Base-by-base conservation (phyloP, 64 coral and sea anemone species). In the Pocillopora damicornis region DNA sequence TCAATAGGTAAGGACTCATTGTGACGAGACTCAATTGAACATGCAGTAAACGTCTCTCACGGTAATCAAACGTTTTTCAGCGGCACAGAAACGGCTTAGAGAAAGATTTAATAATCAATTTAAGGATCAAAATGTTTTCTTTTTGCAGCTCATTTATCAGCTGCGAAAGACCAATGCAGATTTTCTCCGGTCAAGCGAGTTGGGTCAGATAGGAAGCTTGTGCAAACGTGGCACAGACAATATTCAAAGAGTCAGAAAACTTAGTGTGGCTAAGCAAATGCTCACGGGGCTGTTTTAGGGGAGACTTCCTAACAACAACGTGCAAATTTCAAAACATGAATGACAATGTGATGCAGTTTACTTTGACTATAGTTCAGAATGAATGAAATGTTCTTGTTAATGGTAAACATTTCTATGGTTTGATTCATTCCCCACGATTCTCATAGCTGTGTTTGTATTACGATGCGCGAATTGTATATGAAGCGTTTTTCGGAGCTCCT, bases 151-250 rank as follows among this genome's bases (percentile, higher is more conserved):
- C 35, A 96, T 96, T 58, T 77, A 90, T 58, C 86, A 96, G 72
- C 87, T 90, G 3, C 80, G 84, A 60, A 86, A 42, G 58, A 68
- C 73, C 17, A 36, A 82, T 60, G 81, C 81, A 0, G 36, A 42
- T 1, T 85, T 85, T 85, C 22, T 25, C 67, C 60, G 14, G 1
- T 75, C 9, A 20, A 69, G 86, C 9, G 63, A 93, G 15, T 90
- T 93, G 15, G 94, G 87, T 35, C 87, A 93, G 25, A 76, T 96
- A 85, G 91, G 94, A 38, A 93, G 57, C 63, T 59, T 96, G 59
- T 96, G 94, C 14, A 86, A 89, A 57, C 45, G 88, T 34, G 94
- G 94, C 11, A 96, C 94, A 11, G 94, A 96, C 22, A 96, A 96
- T 76, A 90, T 96, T 71, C 94, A 93, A 56, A 38, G 83, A 36